Conservation (phyloP, 2,888 invertebrate genomes). For the Augochlorella aurata region DNA sequence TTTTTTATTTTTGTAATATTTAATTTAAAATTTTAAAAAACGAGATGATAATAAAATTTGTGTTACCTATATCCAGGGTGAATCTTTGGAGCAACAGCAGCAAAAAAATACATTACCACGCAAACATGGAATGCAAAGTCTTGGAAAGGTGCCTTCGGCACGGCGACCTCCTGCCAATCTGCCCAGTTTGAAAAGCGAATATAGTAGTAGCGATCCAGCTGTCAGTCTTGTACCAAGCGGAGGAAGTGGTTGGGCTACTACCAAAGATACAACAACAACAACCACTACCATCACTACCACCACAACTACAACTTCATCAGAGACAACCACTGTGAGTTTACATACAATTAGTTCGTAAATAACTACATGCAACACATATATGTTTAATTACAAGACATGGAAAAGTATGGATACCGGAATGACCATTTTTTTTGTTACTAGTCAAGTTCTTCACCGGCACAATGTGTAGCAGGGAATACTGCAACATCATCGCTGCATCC, state of each 20-base stretch:
- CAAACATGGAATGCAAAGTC: constrained; percentile 99
- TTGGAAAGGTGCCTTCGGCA: constrained; percentile 99
- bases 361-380: not conserved
- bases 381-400: not conserved
- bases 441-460: constrained; percentile 78
- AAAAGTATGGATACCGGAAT: not conserved
- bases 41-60: constrained; percentile 28
- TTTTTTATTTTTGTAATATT: not conserved
- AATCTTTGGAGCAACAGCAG: constrained; percentile 93
- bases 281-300: constrained; percentile 78
- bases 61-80: constrained; percentile 85
- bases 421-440: constrained; percentile 52
- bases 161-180: constrained; percentile 99
- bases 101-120: constrained; percentile 94
- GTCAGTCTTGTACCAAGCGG: constrained; percentile 91
- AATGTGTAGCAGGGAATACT: constrained; percentile 78
- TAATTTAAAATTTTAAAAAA: not conserved
- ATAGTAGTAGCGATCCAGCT: constrained; percentile 89
- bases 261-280: constrained; percentile 83
- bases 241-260: constrained; percentile 90
- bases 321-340: constrained; percentile 74
- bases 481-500: constrained; percentile 74
- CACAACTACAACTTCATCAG: constrained; percentile 73
- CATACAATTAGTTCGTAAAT: not conserved
- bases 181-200: constrained; percentile 99